These are phyloP conservation scores for Chydorus sphaericus DNA, from an alignment of 2,888 invertebrate species.

Conservation along the genomic window DNA sequence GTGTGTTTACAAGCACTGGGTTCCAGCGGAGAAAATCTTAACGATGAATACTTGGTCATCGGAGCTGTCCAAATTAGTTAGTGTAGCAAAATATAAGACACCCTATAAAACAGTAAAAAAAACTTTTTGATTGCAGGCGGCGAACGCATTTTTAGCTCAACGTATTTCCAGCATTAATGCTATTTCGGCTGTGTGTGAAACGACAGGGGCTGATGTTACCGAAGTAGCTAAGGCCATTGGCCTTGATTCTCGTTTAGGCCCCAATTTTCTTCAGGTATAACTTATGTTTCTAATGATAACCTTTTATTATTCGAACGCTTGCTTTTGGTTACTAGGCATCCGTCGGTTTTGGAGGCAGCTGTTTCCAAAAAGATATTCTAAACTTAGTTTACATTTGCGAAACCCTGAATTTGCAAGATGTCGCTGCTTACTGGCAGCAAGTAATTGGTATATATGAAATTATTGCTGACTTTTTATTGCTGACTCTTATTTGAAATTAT, in stretches of 20 bases:
- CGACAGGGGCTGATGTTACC: slow-evolving; percentile 92
- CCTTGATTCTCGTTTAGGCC: slow-evolving; percentile 83
- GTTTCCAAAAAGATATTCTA: slow-evolving; percentile 97
- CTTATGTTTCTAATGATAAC: too few species aligned
- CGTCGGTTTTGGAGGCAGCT: slow-evolving; percentile 89
- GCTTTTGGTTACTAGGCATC: too few species aligned
- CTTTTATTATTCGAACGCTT: too few species aligned
- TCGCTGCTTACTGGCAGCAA: slow-evolving; percentile 91
- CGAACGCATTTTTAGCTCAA: slow-evolving; percentile 96
- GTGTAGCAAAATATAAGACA: neutral
- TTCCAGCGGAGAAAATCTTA: slow-evolving; percentile 77
- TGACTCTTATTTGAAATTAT: too few species aligned
- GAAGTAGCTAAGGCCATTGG: slow-evolving; percentile 95
- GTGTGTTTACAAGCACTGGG: slow-evolving; percentile 91
- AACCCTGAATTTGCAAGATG: slow-evolving; percentile 85
- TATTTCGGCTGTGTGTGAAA: slow-evolving; percentile 91
- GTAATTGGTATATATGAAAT: too few species aligned
- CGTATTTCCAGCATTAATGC: slow-evolving; percentile 97
- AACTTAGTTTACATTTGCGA: slow-evolving; percentile 96
- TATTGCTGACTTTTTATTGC: too few species aligned
- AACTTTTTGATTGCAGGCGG: slow-evolving; percentile 54
- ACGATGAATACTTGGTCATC: slow-evolving; percentile 99
- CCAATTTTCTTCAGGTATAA: slow-evolving; percentile 81
- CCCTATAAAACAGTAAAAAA: too few species aligned
- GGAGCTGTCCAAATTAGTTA: slow-evolving; percentile 79